Percentiles rank a stretch among this genome's conserved stretches.
Evolutionary conservation across 2,113 vertebrate species (phyloP).

Genomic region (Hemiprocne comata): DNA sequence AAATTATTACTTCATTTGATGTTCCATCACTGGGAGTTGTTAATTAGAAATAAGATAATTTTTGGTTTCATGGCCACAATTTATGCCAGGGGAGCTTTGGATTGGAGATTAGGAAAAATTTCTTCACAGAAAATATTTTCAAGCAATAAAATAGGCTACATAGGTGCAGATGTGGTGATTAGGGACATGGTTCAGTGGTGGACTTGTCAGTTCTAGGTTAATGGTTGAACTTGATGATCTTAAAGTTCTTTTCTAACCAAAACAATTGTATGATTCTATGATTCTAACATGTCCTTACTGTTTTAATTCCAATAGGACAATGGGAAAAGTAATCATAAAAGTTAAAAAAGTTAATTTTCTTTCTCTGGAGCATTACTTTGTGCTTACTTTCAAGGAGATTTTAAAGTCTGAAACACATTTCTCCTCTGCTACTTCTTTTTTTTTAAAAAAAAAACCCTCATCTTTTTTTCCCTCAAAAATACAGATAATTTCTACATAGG

Average conservation of each 20-base stretch:
- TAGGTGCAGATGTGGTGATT: no score
- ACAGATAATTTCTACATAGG: no score
- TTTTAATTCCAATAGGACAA: neutral
- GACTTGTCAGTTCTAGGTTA: no score
- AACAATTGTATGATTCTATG: no score
- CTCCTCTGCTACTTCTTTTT: neutral
- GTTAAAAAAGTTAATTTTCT: neutral
- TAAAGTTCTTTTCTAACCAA: no score
- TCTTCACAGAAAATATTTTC: no score
- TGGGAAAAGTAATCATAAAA: neutral
- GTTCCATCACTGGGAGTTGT: neutral
- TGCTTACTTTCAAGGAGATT: neutral
- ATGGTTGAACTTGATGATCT: no score
- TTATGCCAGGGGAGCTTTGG: no score
- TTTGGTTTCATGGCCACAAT: neutral
- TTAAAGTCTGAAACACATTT: neutral
- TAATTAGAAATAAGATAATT: neutral
- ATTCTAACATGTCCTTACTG: neutral
- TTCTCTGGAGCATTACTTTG: neutral
- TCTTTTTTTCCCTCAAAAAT: neutral
- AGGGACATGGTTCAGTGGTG: no score
- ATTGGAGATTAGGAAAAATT: no score
- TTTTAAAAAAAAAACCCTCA: neutral
- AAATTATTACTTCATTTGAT: neutral
- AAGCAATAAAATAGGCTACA: no score